Conservation (phyloP, 1,140 invertebrate genomes). For the Penaeus chinensis region DNA sequence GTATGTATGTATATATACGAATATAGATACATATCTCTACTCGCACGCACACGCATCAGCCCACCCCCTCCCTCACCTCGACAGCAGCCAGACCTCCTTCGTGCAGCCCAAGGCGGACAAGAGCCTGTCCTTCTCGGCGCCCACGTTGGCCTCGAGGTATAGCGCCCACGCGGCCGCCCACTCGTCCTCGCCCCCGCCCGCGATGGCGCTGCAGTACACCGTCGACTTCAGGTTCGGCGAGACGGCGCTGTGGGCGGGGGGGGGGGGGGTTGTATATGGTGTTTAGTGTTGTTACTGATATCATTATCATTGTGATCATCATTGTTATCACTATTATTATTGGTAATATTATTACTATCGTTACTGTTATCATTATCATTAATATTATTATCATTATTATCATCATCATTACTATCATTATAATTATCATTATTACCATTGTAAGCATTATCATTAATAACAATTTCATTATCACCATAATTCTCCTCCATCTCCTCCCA, state of each 20-base stretch:
- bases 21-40: neutral
- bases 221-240: constrained; percentile 68
- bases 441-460: no score
- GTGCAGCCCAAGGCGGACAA: constrained; percentile 78
- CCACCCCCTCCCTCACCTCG: constrained; percentile 67
- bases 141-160: constrained; percentile 66
- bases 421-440: no score
- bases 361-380: no score
- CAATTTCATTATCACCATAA: no score
- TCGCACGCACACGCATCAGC: neutral
- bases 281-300: no score
- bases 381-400: no score
- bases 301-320: no score
- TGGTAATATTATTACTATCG: no score
- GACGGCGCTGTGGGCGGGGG: neutral
- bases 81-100: constrained; percentile 68
- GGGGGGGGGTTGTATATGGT: no score
- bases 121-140: constrained; percentile 75
- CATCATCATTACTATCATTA: no score
- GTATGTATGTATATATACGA: neutral
- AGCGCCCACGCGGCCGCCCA: constrained; percentile 68
- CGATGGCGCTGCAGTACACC: constrained; percentile 70
- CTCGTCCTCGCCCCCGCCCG: constrained; percentile 67
- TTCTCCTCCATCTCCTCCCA: no score
- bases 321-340: no score